Evolutionary conservation across 1,140 invertebrate genomes (phyloP).

Genomic region (Ganaspis sp.): DNA sequence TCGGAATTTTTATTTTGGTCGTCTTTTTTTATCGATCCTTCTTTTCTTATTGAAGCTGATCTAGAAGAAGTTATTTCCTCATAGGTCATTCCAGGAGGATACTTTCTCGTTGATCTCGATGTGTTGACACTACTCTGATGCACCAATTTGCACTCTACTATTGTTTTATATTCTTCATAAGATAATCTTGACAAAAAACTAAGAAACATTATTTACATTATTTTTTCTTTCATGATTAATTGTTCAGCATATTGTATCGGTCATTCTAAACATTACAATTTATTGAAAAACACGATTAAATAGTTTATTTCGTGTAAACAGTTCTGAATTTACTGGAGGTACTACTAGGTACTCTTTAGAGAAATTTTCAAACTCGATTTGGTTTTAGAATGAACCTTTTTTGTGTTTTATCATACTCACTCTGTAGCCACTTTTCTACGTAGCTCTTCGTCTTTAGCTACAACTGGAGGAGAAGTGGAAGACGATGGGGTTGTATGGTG

Average conservation of each 20-base stretch:
- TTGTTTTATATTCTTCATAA: constrained; percentile 74
- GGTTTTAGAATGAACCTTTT: too few relatives aligned
- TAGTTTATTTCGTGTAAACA: too few relatives aligned
- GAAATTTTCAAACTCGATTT: too few relatives aligned
- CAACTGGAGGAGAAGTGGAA: constrained; percentile 49
- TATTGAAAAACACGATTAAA: too few relatives aligned
- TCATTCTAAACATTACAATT: too few relatives aligned
- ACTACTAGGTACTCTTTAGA: too few relatives aligned
- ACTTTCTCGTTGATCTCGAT: constrained; percentile 60
- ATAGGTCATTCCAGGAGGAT: constrained; percentile 72
- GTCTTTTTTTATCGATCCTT: constrained; percentile 58
- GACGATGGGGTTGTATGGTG: constrained; percentile 63
- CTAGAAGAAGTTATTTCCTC: constrained; percentile 74
- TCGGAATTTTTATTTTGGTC: constrained; percentile 65
- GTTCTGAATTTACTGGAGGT: too few relatives aligned
- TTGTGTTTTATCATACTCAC: too few relatives aligned
- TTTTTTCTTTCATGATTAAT: too few relatives aligned
- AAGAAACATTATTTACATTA: constrained; percentile 4
- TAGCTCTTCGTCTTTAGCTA: constrained; percentile 43
- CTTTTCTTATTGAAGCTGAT: constrained; percentile 48
- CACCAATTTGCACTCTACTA: constrained; percentile 73
- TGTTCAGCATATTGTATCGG: too few relatives aligned
- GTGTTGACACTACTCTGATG: constrained; percentile 63
- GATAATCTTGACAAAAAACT: constrained; percentile 66
- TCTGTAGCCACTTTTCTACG: too few relatives aligned